Percentiles rank a stretch among this genome's conserved stretches.
phyloP scores from a whole-genome alignment of 2,888 invertebrate species.

The Spodoptera exigua region DNA sequence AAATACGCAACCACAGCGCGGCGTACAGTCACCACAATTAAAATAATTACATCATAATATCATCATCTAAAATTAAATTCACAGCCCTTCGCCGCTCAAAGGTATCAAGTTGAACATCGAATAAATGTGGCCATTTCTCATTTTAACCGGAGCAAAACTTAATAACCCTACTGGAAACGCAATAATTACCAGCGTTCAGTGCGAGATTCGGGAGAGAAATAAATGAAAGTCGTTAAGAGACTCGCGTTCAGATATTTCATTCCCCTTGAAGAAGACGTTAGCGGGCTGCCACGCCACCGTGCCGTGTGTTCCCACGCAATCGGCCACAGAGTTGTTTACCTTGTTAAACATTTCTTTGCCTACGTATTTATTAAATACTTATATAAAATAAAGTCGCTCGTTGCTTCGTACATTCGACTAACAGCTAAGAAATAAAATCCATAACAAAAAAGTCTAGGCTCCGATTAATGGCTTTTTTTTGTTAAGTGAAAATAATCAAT shows the following conservation, averaged over 20 bases:
- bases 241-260: conserved; percentile 88
- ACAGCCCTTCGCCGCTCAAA: conserved; percentile 78
- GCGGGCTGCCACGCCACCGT: conserved; percentile 71
- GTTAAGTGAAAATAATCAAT: too few relatives aligned
- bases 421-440: too few relatives aligned
- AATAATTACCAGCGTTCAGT: conserved; percentile 87
- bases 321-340: conserved; percentile 69
- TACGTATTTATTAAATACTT: conserved; percentile 4
- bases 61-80: conserved; percentile 85
- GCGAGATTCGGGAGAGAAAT: conserved; percentile 87
- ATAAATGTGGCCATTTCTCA: conserved; percentile 87
- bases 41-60: conserved; percentile 83
- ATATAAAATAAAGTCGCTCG: too few relatives aligned
- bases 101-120: conserved; percentile 86
- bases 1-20: conserved; percentile 43
- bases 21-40: conserved; percentile 70
- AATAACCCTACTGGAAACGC: conserved; percentile 87
- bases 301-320: conserved; percentile 82
- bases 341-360: conserved; percentile 32
- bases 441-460: too few relatives aligned
- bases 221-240: conserved; percentile 88
- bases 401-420: too few relatives aligned
- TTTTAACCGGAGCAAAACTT: conserved; percentile 88
- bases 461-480: too few relatives aligned
- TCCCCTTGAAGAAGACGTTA: conserved; percentile 87